Evolutionary conservation across 2,113 vertebrate species (phyloP).

Genomic region (Pachyramphus minor): DNA sequence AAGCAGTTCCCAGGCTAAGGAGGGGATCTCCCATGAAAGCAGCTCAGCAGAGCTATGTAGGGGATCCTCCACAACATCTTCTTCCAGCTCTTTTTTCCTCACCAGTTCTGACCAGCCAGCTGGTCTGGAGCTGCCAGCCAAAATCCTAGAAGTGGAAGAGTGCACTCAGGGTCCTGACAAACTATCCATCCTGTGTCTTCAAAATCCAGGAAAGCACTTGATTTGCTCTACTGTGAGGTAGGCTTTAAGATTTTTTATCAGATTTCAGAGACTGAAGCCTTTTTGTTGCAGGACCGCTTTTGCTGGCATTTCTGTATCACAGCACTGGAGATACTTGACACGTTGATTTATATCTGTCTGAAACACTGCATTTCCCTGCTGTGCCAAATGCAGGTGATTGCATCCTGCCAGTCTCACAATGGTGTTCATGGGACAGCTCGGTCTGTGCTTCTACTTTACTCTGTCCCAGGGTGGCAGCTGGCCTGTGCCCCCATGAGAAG

Average conservation of each 20-base stretch:
- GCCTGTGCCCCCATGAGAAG: background rate
- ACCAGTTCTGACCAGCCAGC: background rate
- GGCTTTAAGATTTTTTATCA: background rate
- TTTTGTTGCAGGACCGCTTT: background rate
- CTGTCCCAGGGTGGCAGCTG: background rate
- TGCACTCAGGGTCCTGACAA: background rate
- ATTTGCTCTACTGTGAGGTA: background rate
- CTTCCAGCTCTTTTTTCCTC: background rate
- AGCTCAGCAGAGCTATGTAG: background rate
- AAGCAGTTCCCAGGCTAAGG: background rate
- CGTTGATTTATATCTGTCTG: background rate
- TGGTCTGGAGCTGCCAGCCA: background rate
- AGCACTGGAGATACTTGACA: background rate
- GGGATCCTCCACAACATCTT: background rate
- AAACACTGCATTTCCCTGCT: background rate
- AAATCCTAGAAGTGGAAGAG: background rate
- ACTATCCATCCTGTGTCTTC: background rate
- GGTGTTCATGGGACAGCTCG: rapidly evolving
- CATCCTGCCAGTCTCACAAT: background rate
- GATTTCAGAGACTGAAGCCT: background rate
- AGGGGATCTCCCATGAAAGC: rapidly evolving
- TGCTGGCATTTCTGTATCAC: background rate
- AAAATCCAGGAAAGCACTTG: background rate
- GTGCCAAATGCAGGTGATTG: background rate
- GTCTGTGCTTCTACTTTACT: background rate